Evolutionary conservation across 2,888 invertebrate genomes (phyloP).

Genomic region (Trichopria drosophilae): DNA sequence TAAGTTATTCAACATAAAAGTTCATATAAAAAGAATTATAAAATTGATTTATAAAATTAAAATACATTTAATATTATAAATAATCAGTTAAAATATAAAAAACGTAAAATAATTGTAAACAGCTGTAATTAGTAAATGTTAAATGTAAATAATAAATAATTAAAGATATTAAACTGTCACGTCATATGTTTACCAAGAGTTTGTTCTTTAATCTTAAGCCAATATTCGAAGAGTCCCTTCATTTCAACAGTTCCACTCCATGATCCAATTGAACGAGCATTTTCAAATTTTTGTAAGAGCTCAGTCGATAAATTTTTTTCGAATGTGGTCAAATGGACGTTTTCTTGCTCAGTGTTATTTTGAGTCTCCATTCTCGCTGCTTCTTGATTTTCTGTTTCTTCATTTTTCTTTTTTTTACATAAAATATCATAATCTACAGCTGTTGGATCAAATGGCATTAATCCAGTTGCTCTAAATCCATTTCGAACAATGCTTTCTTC

Average conservation of each 20-base stretch:
- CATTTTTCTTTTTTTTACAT: background rate
- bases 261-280: background rate
- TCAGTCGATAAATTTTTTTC: background rate
- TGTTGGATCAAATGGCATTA: conserved; percentile 8
- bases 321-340: conserved; percentile 2
- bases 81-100: too few species aligned
- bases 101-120: too few species aligned
- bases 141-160: too few species aligned
- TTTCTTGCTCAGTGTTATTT: background rate
- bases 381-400: background rate
- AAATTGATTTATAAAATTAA: too few species aligned
- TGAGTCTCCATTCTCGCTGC: background rate
- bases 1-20: too few species aligned
- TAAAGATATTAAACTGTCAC: too few species aligned
- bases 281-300: conserved; percentile 6
- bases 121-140: too few species aligned
- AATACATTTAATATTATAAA: too few species aligned
- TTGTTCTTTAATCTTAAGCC: too few species aligned
- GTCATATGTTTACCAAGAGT: too few species aligned
- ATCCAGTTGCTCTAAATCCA: conserved; percentile 6
- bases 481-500: background rate
- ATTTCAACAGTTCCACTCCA: conserved; percentile 8
- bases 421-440: conserved; percentile 9
- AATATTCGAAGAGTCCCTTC: conserved; percentile 9
- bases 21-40: too few species aligned